These are phyloP conservation scores for Psylliodes chrysocephalus DNA, from an alignment of 2,888 invertebrate genomes.

Conservation along the genomic window DNA sequence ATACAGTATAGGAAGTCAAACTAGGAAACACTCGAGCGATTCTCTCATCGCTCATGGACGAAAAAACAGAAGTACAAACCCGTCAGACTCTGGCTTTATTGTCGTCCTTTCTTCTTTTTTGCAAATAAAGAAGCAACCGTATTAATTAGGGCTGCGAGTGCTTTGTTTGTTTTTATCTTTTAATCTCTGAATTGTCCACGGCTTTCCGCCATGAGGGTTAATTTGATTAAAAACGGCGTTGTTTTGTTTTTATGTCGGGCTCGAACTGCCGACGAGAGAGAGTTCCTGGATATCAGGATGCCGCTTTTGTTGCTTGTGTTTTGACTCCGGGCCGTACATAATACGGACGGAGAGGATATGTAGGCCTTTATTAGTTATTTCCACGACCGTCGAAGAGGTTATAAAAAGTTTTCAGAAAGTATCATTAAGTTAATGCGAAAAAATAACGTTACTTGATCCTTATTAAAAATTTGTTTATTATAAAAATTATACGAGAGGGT, in stretches of 20 bases:
- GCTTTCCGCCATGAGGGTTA: conserved; percentile 39
- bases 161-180: conserved; percentile 41
- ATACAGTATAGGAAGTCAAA: conserved; percentile 31
- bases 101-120: conserved; percentile 32
- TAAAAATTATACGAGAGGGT: too few species aligned
- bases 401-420: conserved; percentile 3
- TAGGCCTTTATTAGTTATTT: not conserved
- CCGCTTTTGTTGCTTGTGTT: conserved; percentile 13
- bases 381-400: not conserved
- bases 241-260: conserved; percentile 31
- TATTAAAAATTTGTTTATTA: too few species aligned
- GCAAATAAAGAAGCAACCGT: conserved; percentile 37
- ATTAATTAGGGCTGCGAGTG: conserved; percentile 39
- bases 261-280: conserved; percentile 9
- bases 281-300: not conserved
- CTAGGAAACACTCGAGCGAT: conserved; percentile 35
- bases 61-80: conserved; percentile 30
- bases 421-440: not conserved
- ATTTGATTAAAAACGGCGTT: conserved; percentile 39
- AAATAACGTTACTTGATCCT: too few species aligned
- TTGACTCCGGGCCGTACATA: conserved; percentile 12
- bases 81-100: conserved; percentile 13
- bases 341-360: conserved; percentile 1
- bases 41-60: conserved; percentile 32
- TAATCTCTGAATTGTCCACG: conserved; percentile 40